Evolutionary conservation across 2,888 invertebrate genomes (phyloP), one percentile per base, ranked within the genome.

Genomic region (Hydraecia micacea): DNA sequence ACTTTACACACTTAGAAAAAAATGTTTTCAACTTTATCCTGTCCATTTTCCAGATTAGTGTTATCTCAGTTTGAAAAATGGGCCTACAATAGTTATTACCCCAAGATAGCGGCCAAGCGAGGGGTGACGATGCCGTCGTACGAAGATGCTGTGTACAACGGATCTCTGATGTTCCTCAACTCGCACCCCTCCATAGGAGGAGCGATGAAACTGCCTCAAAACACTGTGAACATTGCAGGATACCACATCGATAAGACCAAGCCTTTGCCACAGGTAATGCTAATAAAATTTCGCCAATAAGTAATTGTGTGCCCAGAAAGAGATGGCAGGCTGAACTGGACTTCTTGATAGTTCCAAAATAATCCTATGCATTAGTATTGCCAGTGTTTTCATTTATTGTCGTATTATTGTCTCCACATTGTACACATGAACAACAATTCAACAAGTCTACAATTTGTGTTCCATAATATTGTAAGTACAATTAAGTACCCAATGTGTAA

Each of bases 201-300:
- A 5, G 84, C 94, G 0, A 88, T 85, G 28, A 90, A 88, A 28
- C 75, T 95, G 2, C 94, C 95, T 1, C 93, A 92, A 66, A 95
- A 92, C 69, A 93, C 91, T 4, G 93, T 93, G 73, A 93, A 92
- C 60, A 85, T 96, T 32, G 95, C 90, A 69, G 95, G 95, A 3
- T 95, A 94, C 55, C 95, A 96, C 78, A 93, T 95, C 6, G 91
- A 93, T 72, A 84, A 83, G n/a, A 86, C 93, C 0, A 91, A 93
- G 21, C 91, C 94, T 49, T 87, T 95, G 46, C 93, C 95, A 5
- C 85, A 93, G 91, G 96, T 96, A 83, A 66, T 52, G 5, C 5
- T 25, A 36, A 0, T 9, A 28, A 21, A 28, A 21, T 13, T 13
- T 28, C 0, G 0, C 13, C 5, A 5, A 8, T 13, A 8, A 15